Evolutionary conservation across 92 coral and sea anemone genomes (phyloP).

Genomic region (Pocillopora grandis): DNA sequence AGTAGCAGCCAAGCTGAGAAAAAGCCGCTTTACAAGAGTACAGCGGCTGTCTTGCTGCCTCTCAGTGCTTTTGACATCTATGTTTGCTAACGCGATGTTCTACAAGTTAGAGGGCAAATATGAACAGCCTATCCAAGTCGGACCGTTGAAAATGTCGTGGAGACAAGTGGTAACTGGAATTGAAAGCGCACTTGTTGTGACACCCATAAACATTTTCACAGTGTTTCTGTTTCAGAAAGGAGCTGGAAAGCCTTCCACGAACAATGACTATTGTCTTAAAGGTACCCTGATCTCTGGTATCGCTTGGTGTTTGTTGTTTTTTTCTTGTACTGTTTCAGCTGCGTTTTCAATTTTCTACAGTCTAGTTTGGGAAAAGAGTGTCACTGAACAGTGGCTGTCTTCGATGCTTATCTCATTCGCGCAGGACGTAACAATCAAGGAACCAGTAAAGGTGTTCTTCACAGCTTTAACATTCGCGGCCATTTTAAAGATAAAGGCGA

Average conservation of each 20-base stretch:
- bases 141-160: too few species aligned
- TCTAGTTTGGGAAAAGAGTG: not conserved
- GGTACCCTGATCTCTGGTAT: not conserved
- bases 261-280: not conserved
- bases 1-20: constrained; percentile 53
- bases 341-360: not conserved
- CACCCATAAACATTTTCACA: constrained; percentile 50
- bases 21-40: constrained; percentile 55
- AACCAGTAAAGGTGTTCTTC: constrained; percentile 51
- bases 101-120: too few species aligned
- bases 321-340: constrained; percentile 20
- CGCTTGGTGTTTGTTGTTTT: constrained; percentile 2
- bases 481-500: not conserved
- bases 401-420: constrained; percentile 55
- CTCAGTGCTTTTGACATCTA: too few species aligned
- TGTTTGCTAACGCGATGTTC: too few species aligned
- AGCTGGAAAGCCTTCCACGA: not conserved
- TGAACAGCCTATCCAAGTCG: too few species aligned
- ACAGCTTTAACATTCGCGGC: constrained; percentile 23
- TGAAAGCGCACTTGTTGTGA: constrained; percentile 34
- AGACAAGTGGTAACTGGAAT: constrained; percentile 45
- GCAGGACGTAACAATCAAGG: constrained; percentile 41
- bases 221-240: constrained; percentile 51
- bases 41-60: constrained; percentile 31
- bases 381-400: constrained; percentile 58